A percentile compares a stretch with the other conserved stretches of the same genome.
Conservation (phyloP, 2,113 vertebrate species). For the Lepus timidus region DNA sequence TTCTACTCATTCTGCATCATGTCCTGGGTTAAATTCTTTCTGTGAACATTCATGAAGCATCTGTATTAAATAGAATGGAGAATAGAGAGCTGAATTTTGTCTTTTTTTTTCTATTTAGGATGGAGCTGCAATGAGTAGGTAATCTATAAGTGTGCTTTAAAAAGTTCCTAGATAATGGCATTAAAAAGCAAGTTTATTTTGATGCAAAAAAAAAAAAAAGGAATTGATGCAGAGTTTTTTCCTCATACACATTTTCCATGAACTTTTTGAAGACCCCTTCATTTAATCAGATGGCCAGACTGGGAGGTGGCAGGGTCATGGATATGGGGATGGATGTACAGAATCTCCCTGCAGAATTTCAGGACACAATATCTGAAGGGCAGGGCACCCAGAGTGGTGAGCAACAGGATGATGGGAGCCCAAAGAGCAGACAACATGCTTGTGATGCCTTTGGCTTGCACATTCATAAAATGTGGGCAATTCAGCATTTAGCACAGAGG, state of each 20-base stretch:
- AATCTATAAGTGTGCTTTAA: background rate
- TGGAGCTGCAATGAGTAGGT: background rate
- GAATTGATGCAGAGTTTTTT: too few species aligned
- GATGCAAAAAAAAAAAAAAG: too few species aligned
- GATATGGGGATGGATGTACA: background rate
- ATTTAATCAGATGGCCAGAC: background rate
- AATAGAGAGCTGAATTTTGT: background rate
- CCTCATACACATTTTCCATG: too few species aligned
- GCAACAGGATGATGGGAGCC: background rate
- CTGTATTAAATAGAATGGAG: background rate
- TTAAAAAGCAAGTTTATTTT: too few species aligned
- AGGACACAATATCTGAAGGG: background rate
- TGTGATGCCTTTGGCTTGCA: background rate
- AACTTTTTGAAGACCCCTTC: too few species aligned
- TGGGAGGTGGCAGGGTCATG: background rate
- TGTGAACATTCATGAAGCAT: background rate
- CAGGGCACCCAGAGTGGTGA: background rate
- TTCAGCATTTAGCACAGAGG: background rate
- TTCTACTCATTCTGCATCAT: background rate
- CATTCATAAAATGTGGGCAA: background rate
- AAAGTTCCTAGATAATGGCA: too few species aligned
- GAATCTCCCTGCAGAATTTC: background rate
- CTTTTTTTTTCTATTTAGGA: constrained; percentile 40
- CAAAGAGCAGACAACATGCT: background rate
- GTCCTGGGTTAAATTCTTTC: background rate